Conservation (phyloP, 2,797 vertebrate genomes). For the Coregonus suidteri region DNA sequence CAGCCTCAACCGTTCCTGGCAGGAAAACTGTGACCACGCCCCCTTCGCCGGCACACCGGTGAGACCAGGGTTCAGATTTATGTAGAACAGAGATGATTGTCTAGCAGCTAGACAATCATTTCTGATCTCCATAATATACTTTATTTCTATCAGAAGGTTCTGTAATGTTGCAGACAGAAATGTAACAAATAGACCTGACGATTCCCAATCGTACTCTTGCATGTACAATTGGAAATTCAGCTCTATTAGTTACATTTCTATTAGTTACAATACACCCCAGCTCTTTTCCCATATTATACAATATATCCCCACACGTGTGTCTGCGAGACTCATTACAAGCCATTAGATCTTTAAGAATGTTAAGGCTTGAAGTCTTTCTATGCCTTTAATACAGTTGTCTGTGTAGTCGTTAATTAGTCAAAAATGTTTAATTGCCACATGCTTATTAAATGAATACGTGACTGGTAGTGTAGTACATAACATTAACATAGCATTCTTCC, state of each 20-base stretch:
- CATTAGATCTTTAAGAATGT: not conserved
- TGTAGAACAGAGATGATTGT: not conserved
- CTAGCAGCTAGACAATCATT: not conserved
- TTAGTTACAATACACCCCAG: not conserved
- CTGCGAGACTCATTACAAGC: not conserved
- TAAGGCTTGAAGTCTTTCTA: not conserved
- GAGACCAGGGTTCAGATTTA: slow-evolving; percentile 56
- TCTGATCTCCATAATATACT: not conserved
- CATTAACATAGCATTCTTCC: slow-evolving; percentile 36
- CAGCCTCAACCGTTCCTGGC: slow-evolving; percentile 98
- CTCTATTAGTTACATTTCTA: no score
- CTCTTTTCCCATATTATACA: not conserved
- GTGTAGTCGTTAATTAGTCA: slow-evolving; percentile 49
- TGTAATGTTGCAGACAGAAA: not conserved
- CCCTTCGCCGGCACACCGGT: slow-evolving; percentile 94
- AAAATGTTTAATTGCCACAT: slow-evolving; percentile 45
- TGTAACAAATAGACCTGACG: no score
- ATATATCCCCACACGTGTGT: not conserved
- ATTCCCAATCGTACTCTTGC: no score
- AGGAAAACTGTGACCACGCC: slow-evolving; percentile 96
- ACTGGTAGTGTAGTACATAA: slow-evolving; percentile 29
- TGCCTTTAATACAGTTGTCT: not conserved
- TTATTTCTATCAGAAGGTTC: not conserved
- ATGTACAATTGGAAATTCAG: no score
- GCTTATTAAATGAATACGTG: slow-evolving; percentile 30